phyloP scores from a whole-genome alignment of 2,797 vertebrate species.

The Leptodactylus fallax region DNA sequence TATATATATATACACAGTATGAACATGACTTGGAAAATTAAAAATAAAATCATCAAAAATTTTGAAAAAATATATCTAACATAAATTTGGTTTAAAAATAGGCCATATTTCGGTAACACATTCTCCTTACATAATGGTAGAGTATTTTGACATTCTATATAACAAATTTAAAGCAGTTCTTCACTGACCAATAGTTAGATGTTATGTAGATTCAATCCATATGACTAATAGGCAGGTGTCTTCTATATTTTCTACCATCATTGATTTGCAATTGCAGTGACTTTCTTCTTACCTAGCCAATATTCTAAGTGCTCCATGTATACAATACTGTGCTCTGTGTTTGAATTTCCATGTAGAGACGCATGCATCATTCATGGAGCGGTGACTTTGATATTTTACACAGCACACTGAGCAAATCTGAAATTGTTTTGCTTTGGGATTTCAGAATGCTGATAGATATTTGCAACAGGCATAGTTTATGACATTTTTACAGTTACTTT shows the following conservation, averaged over 20 bases:
- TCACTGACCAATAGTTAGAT: neutral
- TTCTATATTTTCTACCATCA: neutral
- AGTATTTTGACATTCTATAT: neutral
- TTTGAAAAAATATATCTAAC: no score
- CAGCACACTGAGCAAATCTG: constrained; percentile 35
- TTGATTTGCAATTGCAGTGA: neutral
- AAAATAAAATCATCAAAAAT: no score
- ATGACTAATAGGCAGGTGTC: neutral
- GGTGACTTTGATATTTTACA: neutral
- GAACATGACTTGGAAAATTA: no score
- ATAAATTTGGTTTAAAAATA: no score
- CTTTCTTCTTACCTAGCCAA: neutral
- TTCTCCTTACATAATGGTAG: no score
- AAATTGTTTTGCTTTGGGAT: constrained; percentile 24
- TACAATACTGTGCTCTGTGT: neutral
- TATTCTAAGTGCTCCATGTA: neutral
- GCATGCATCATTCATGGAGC: constrained; percentile 26
- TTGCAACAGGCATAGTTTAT: neutral
- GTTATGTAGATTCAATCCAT: neutral
- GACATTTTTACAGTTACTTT: constrained; percentile 7
- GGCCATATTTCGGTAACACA: no score
- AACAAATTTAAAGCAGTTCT: neutral
- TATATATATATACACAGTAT: no score
- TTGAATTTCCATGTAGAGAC: neutral
- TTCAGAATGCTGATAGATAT: constrained; percentile 14